Conservation (phyloP, 2,113 vertebrate genomes). For the Heteronetta atricapilla region DNA sequence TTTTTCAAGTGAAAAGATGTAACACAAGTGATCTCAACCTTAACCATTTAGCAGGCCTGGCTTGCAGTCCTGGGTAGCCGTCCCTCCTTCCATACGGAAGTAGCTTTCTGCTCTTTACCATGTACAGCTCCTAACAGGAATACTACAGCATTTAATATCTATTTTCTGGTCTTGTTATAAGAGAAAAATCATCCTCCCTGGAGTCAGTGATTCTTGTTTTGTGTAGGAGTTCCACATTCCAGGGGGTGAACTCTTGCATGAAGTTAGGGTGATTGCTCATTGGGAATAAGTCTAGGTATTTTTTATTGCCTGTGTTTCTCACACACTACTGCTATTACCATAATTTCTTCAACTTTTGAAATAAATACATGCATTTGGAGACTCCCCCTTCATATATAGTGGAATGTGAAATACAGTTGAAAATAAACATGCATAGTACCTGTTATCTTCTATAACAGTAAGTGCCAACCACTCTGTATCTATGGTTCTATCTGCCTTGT, state of each 20-base stretch:
- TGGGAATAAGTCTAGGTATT: neutral
- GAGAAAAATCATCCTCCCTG: neutral
- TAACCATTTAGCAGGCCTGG: neutral
- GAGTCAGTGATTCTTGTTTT: neutral
- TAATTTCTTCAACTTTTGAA: neutral
- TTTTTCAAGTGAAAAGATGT: neutral
- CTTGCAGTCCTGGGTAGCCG: neutral
- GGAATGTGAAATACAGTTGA: neutral
- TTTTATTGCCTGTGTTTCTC: neutral
- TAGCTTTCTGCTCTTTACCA: neutral
- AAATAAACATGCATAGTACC: neutral
- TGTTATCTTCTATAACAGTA: neutral
- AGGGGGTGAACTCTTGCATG: neutral
- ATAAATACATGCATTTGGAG: neutral
- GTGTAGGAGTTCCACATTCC: neutral
- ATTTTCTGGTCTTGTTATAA: neutral
- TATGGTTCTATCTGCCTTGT: neutral
- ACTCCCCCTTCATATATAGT: neutral
- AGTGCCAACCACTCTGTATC: neutral
- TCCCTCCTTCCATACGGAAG: neutral
- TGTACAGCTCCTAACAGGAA: neutral
- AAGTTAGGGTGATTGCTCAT: neutral
- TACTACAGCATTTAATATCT: neutral
- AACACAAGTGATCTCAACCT: neutral
- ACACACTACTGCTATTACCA: neutral